A percentile compares a stretch with the other conserved stretches of the same genome.
Conservation (phyloP, 2,888 invertebrate genomes). For the Cerastis rubricosa region DNA sequence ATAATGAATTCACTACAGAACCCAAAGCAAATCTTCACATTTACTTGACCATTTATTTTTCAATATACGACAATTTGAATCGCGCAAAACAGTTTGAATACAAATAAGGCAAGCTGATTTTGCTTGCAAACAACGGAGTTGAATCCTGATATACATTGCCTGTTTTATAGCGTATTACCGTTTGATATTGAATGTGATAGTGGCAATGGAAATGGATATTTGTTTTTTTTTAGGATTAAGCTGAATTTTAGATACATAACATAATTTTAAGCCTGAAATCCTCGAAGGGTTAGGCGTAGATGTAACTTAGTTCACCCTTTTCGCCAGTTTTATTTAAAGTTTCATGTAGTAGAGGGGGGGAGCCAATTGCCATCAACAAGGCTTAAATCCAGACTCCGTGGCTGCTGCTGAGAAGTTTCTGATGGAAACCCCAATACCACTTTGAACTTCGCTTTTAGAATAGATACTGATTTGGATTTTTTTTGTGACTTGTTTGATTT, state of each 20-base stretch:
- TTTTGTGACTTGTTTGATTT: not conserved
- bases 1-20: conserved; percentile 30
- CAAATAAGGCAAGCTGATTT: conserved; percentile 59
- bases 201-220: conserved; percentile 44
- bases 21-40: conserved; percentile 16
- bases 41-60: conserved; percentile 61
- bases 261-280: too few species aligned
- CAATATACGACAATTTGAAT: conserved; percentile 63
- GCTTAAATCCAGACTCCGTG: too few species aligned
- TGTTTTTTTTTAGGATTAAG: conserved; percentile 25
- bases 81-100: conserved; percentile 58
- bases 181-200: conserved; percentile 55
- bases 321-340: too few species aligned
- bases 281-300: too few species aligned
- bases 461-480: not conserved
- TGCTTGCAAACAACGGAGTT: conserved; percentile 47
- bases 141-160: conserved; percentile 45
- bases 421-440: too few species aligned
- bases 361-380: too few species aligned
- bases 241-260: conserved; percentile 11
- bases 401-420: too few species aligned
- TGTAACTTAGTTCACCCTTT: too few species aligned
- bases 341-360: too few species aligned
- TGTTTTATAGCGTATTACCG: conserved; percentile 38
- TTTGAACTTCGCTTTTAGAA: conserved; percentile 7